Evolutionary conservation across 2,797 vertebrate genomes (phyloP).

Genomic region (Tamandua tetradactyla): DNA sequence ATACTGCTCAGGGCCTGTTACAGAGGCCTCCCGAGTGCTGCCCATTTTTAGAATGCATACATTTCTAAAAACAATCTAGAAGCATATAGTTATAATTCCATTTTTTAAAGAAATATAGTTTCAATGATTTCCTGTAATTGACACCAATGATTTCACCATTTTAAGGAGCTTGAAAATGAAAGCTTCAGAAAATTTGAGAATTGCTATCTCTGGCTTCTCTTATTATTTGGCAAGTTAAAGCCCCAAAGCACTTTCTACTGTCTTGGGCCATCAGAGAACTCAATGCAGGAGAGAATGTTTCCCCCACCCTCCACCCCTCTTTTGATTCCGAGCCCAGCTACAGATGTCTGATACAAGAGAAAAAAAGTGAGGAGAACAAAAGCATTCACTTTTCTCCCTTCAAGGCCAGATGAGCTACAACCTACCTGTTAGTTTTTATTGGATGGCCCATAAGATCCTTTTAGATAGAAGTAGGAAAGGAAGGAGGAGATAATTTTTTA

Average conservation of each 20-base stretch:
- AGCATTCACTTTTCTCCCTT: not conserved
- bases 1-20: not conserved
- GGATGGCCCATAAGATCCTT: not conserved
- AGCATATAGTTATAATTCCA: not conserved
- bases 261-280: not conserved
- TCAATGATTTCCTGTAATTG: slow-evolving; percentile 15
- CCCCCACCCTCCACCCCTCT: not conserved
- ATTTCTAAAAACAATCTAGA: slow-evolving; percentile 27
- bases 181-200: slow-evolving; percentile 32
- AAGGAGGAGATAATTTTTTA: too few species aligned
- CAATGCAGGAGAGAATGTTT: not conserved
- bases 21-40: not conserved
- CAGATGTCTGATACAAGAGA: slow-evolving; percentile 12
- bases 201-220: not conserved
- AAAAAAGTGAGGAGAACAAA: not conserved
- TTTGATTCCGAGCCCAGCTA: slow-evolving; percentile 41
- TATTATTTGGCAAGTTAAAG: slow-evolving; percentile 24
- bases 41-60: not conserved
- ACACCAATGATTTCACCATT: not conserved
- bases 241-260: not conserved
- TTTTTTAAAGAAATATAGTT: slow-evolving; percentile 17
- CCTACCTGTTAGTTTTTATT: not conserved
- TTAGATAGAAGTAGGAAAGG: too few species aligned
- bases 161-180: slow-evolving; percentile 39
- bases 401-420: not conserved